Evolutionary conservation across 2,888 invertebrate species (phyloP).

Genomic region (Odontocerum albicorne): DNA sequence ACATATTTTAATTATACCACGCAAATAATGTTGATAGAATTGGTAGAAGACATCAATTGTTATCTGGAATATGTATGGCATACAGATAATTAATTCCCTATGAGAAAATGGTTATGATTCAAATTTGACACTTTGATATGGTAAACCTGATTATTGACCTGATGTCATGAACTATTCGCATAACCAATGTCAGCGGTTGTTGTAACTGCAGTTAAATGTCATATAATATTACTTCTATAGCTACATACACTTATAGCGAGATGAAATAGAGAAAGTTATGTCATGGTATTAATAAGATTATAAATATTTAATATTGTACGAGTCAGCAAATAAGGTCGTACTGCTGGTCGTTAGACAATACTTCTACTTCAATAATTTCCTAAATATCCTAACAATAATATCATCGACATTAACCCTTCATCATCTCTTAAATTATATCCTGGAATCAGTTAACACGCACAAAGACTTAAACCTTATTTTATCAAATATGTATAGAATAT

Average conservation of each 20-base stretch:
- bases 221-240: slow-evolving; percentile 24
- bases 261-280: slow-evolving; percentile 23
- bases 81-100: slow-evolving; percentile 35
- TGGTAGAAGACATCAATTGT: slow-evolving; percentile 23
- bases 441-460: slow-evolving; percentile 19
- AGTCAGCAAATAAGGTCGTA: not conserved
- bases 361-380: slow-evolving; percentile 21
- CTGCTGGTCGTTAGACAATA: slow-evolving; percentile 11
- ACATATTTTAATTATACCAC: slow-evolving; percentile 34
- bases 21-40: slow-evolving; percentile 35
- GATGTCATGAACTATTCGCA: not conserved
- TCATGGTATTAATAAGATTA: slow-evolving; percentile 10
- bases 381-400: slow-evolving; percentile 26
- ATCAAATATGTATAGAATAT: slow-evolving; percentile 5
- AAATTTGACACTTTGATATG: no score
- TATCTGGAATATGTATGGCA: slow-evolving; percentile 31
- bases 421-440: slow-evolving; percentile 1
- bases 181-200: no score
- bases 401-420: slow-evolving; percentile 6
- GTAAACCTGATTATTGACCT: slow-evolving; percentile 13
- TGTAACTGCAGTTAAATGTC: slow-evolving; percentile 4
- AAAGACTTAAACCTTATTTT: slow-evolving; percentile 2
- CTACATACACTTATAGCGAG: slow-evolving; percentile 32
- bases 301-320: not conserved
- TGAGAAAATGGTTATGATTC: no score